These are phyloP conservation scores for Neostethus bicornis DNA, from an alignment of 2,797 vertebrate species.

Conservation along the genomic window DNA sequence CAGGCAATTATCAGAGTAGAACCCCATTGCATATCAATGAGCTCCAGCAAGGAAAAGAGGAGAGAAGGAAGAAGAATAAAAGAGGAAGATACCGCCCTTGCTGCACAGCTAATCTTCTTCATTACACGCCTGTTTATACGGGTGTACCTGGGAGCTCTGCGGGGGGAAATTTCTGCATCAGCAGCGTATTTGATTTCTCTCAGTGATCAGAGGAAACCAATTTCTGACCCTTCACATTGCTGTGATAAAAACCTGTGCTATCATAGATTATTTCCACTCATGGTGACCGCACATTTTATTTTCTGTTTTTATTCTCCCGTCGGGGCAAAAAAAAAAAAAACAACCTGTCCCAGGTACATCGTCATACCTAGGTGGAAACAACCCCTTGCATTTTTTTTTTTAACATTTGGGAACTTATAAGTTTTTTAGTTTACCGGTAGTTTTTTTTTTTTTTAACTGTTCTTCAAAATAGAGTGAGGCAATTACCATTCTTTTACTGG, in stretches of 20 bases:
- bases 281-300: constrained; percentile 11
- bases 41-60: background rate
- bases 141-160: constrained; percentile 37
- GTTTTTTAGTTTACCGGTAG: constrained; percentile 50
- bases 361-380: too few relatives aligned
- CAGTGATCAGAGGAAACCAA: constrained; percentile 61
- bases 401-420: too few relatives aligned
- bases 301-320: background rate
- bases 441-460: constrained; percentile 35
- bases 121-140: constrained; percentile 47
- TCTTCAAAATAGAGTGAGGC: constrained; percentile 52
- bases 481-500: constrained; percentile 70
- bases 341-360: too few relatives aligned
- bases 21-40: constrained; percentile 73
- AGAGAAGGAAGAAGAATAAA: background rate
- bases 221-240: constrained; percentile 61
- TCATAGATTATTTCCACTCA: constrained; percentile 55
- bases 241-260: constrained; percentile 53
- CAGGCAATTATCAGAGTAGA: constrained; percentile 70
- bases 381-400: too few relatives aligned
- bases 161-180: constrained; percentile 45
- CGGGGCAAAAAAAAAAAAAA: too few relatives aligned
- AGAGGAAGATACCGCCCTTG: constrained; percentile 27
- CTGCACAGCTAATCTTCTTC: constrained; percentile 49
- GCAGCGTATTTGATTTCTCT: constrained; percentile 59